phyloP scores from a whole-genome alignment of 2,113 vertebrate genomes.

The Bos indicus region DNA sequence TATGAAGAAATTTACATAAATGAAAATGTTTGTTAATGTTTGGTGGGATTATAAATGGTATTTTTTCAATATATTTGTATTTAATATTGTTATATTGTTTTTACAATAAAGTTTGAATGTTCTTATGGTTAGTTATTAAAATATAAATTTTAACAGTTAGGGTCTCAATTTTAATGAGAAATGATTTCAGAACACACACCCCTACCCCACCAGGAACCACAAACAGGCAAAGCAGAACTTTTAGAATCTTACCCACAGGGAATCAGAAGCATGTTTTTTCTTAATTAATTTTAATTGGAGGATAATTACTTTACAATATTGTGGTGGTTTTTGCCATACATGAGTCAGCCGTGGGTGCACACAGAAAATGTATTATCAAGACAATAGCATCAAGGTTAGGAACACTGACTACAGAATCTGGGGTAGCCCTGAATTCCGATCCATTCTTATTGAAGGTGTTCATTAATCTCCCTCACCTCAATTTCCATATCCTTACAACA shows the following conservation, averaged over 20 bases:
- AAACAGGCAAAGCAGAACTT: not conserved
- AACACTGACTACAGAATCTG: not conserved
- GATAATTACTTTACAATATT: not conserved
- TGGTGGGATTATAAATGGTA: not conserved
- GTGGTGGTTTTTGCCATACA: not conserved
- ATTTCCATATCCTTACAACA: not conserved
- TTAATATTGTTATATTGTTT: slow-evolving; percentile 32
- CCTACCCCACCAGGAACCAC: not conserved
- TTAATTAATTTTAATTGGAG: not conserved
- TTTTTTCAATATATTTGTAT: slow-evolving; percentile 35
- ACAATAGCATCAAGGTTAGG: not conserved
- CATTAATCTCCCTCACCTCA: not conserved
- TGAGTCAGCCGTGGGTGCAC: not conserved
- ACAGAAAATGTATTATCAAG: not conserved
- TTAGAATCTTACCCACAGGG: not conserved
- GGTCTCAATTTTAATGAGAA: not conserved
- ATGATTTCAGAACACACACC: not conserved
- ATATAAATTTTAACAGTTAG: not conserved
- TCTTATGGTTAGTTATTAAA: slow-evolving; percentile 14
- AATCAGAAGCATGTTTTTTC: not conserved
- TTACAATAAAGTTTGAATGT: slow-evolving; percentile 62
- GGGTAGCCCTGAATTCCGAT: not conserved
- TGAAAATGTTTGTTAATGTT: slow-evolving; percentile 18
- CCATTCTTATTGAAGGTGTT: not conserved
- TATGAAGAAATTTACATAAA: not conserved